Conservation (phyloP, 2,113 vertebrate genomes). For the Pelecanus crispus region DNA sequence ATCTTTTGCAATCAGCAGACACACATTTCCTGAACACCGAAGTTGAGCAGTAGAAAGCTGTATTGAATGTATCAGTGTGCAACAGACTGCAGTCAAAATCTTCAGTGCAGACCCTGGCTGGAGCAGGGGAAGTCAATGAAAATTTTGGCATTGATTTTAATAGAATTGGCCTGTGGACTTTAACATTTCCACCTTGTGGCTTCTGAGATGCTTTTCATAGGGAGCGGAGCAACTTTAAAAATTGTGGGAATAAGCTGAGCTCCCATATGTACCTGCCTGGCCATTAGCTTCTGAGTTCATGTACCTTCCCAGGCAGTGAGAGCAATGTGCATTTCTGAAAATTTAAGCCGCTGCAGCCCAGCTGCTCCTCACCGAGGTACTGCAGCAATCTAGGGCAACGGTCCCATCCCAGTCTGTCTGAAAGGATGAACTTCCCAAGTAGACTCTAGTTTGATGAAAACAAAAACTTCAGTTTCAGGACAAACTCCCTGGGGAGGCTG, state of each 20-base stretch:
- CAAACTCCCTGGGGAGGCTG: not conserved
- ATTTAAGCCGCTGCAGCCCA: not conserved
- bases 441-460: not conserved
- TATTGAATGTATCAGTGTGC: not conserved
- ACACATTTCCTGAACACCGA: not conserved
- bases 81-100: not conserved
- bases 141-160: not conserved
- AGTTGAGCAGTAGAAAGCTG: not conserved
- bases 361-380: not conserved
- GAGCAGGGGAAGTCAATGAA: not conserved
- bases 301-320: not conserved
- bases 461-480: not conserved
- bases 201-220: not conserved
- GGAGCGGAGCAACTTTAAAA: not conserved
- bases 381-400: not conserved
- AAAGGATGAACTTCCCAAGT: not conserved
- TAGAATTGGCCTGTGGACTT: not conserved
- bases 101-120: not conserved
- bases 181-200: not conserved
- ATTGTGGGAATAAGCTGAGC: not conserved
- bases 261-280: not conserved
- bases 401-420: not conserved
- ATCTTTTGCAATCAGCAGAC: not conserved
- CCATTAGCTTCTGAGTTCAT: not conserved
- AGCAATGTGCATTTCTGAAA: not conserved